Evolutionary conservation across 2,113 vertebrate species (phyloP).

Genomic region (Laticauda laticaudata): DNA sequence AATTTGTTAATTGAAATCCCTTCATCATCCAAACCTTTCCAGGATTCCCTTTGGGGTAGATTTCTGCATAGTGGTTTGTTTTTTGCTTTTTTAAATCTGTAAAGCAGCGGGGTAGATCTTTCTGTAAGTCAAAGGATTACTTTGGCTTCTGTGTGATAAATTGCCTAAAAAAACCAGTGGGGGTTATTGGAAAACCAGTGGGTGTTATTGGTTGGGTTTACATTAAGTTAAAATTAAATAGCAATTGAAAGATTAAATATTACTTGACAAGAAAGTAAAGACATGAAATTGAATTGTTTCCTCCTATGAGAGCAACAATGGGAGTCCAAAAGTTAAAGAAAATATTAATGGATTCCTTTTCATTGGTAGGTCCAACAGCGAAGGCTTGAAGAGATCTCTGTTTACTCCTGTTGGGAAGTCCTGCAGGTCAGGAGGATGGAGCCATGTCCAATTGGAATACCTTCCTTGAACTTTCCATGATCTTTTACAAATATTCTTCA

Average conservation of each 20-base stretch:
- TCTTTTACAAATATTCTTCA: neutral
- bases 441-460: neutral
- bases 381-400: neutral
- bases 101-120: neutral
- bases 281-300: neutral
- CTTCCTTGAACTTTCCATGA: neutral
- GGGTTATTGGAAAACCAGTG: neutral
- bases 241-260: neutral
- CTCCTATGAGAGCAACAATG: neutral
- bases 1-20: neutral
- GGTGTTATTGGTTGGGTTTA: neutral
- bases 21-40: neutral
- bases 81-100: neutral
- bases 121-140: neutral
- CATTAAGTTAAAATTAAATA: neutral
- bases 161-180: neutral
- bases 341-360: neutral
- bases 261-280: neutral
- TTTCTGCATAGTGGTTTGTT: neutral
- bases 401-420: neutral
- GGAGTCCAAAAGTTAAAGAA: neutral
- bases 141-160: neutral
- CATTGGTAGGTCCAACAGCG: constrained; percentile 10
- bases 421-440: constrained; percentile 22
- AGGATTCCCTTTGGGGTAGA: neutral